phyloP scores from a whole-genome alignment of 2,113 vertebrate species.

The Poicephalus gulielmi region DNA sequence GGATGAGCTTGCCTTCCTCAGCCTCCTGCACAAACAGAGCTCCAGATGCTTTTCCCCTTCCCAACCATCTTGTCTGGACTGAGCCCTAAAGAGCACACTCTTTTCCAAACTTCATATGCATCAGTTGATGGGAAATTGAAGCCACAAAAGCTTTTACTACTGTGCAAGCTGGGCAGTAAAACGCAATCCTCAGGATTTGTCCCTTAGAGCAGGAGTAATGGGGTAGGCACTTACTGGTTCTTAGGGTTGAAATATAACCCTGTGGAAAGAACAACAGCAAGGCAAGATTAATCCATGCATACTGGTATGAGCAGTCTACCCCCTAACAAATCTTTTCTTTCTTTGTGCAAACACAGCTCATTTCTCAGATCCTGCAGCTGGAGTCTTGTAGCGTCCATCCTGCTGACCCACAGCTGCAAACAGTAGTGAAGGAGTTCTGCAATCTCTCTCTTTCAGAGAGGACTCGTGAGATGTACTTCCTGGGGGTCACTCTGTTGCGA shows the following conservation, averaged over 20 bases:
- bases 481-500: conserved; percentile 79
- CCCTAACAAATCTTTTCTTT: neutral
- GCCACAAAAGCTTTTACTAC: neutral
- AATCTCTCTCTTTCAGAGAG: conserved; percentile 74
- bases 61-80: neutral
- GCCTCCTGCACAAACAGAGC: neutral
- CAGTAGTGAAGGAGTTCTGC: conserved; percentile 74
- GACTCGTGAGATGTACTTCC: conserved; percentile 65
- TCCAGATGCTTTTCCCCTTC: neutral
- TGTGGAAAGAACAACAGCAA: neutral
- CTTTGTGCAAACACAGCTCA: conserved; percentile 60
- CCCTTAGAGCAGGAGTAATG: neutral
- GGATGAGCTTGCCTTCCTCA: neutral
- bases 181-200: neutral
- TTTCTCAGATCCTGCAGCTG: conserved; percentile 73
- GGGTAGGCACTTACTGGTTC: neutral
- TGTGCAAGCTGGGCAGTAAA: neutral
- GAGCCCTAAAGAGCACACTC: fast-evolving
- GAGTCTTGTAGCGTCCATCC: conserved; percentile 69
- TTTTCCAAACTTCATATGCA: neutral
- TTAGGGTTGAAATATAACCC: neutral
- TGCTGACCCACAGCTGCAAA: conserved; percentile 33
- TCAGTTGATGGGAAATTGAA: neutral
- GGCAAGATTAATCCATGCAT: neutral
- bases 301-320: neutral